Evolutionary conservation across 1,140 invertebrate genomes (phyloP).

Genomic region (Pseudomyrmex gracilis): DNA sequence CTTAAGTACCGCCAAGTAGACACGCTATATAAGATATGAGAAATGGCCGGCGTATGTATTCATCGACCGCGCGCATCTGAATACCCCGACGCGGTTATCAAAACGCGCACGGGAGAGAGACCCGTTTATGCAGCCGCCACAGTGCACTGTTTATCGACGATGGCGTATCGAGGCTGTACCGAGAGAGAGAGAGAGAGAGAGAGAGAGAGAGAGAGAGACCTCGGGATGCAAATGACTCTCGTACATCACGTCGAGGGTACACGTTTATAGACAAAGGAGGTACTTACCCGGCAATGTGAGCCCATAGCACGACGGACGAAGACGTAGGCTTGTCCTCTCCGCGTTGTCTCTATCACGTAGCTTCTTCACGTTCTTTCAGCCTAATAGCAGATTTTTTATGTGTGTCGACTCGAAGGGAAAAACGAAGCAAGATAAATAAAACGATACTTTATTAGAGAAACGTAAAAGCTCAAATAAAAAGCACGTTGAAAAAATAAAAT

Average conservation of each 20-base stretch:
- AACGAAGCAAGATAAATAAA: background rate
- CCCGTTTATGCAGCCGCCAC: constrained; percentile 56
- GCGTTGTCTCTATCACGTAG: background rate
- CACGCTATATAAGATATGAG: constrained; percentile 61
- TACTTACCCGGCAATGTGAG: constrained; percentile 15
- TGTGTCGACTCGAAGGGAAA: background rate
- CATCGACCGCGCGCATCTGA: constrained; percentile 52
- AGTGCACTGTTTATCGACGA: constrained; percentile 67
- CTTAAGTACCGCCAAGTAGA: constrained; percentile 69
- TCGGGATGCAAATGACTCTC: constrained; percentile 68
- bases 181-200: background rate
- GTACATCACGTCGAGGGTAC: constrained; percentile 58
- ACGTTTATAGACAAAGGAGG: constrained; percentile 47
- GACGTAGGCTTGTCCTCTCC: background rate
- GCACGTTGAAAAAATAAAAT: constrained; percentile 1
- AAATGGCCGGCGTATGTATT: constrained; percentile 60
- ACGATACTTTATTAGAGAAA: background rate
- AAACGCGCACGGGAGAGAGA: constrained; percentile 19
- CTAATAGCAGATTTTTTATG: too few relatives aligned
- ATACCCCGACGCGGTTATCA: constrained; percentile 38
- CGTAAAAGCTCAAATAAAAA: background rate
- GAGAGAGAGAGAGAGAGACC: constrained; percentile 15
- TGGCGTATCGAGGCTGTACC: constrained; percentile 38
- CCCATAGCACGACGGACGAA: background rate
- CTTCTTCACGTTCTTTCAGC: constrained; percentile 11